Base-by-base conservation (phyloP, 2,888 invertebrate species). In the Cephonodes hylas region DNA sequence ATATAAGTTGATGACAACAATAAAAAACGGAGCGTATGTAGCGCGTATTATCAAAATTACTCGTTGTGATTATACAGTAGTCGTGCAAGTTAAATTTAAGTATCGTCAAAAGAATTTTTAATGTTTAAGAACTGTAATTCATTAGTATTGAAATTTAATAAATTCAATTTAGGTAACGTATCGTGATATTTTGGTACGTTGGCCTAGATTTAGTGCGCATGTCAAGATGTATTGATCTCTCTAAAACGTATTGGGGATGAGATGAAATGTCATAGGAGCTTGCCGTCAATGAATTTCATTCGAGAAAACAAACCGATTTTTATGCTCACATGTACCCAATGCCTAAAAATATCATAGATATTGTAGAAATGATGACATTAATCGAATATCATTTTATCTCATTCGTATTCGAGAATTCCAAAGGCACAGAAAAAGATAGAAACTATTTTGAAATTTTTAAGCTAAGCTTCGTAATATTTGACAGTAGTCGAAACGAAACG, bases 181-280 rank as follows among this genome's bases (percentile, higher is more conserved):
- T 42, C 69, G 67, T 62, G 63, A 66, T 74, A 79, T 78, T 77
- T 79, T 77, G 66, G 64, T 74, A 67, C 65, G 64, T 62, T 91
- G 91, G 77, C 92, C 91, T 91, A 92, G 75, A 86, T 92, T 85
- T 85, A 74, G 69, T 90, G 89, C 92, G 92, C 92, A 92, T 91
- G 92, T 83, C 88, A 75, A 80, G 74, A 68, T 65, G 72, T 92
- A 92, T 92, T 91, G 91, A 92, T 92, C 84, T n/a, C 31, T 38
- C 44, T 65, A 46, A 6, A 60, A 20, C 42, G 18, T 13, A 53
- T 42, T 27, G 53, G 48, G 48, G 25, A 25, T 60, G 48, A 48
- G 23, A 25, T 13, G 27, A 53, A 53, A 42, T 53, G 53, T 42
- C 42, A 53, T 48, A 27, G 7, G 53, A 31, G 15, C 15, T 27